These are phyloP conservation scores for Rhamnusium bicolor DNA, from an alignment of 2,888 invertebrate genomes.

Conservation along the genomic window DNA sequence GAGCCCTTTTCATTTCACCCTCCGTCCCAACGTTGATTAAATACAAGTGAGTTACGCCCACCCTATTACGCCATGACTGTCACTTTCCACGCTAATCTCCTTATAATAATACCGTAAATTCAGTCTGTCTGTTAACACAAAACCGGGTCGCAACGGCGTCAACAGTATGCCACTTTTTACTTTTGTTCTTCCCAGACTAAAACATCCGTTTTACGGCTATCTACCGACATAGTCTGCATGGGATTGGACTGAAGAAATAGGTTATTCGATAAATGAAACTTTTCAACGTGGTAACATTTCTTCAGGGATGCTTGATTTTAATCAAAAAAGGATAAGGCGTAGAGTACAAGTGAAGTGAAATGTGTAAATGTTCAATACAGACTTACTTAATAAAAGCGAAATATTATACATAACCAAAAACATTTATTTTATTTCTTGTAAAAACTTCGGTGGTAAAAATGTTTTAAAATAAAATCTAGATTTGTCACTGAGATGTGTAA, in stretches of 20 bases:
- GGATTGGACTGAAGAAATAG: neutral
- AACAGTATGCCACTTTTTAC: constrained; percentile 31
- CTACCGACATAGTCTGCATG: neutral
- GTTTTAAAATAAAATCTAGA: no score
- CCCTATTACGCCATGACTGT: constrained; percentile 67
- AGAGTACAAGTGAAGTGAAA: no score
- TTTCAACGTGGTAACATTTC: neutral
- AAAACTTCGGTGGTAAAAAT: no score
- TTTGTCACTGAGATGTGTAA: no score
- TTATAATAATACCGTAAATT: constrained; percentile 61
- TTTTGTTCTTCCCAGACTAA: constrained; percentile 25
- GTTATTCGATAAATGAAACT: neutral
- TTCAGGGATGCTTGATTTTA: neutral
- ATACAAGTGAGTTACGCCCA: constrained; percentile 56
- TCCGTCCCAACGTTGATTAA: constrained; percentile 27
- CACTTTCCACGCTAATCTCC: constrained; percentile 67
- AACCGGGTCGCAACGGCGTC: constrained; percentile 21
- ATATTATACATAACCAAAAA: no score
- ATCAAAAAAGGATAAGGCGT: neutral
- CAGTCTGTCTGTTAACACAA: constrained; percentile 25
- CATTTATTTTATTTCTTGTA: no score
- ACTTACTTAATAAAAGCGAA: no score
- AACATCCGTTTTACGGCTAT: constrained; percentile 16
- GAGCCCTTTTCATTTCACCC: neutral
- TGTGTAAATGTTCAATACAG: no score